These are phyloP conservation scores for Anarsia innoxiella DNA, from an alignment of 2,888 invertebrate species.

Conservation along the genomic window DNA sequence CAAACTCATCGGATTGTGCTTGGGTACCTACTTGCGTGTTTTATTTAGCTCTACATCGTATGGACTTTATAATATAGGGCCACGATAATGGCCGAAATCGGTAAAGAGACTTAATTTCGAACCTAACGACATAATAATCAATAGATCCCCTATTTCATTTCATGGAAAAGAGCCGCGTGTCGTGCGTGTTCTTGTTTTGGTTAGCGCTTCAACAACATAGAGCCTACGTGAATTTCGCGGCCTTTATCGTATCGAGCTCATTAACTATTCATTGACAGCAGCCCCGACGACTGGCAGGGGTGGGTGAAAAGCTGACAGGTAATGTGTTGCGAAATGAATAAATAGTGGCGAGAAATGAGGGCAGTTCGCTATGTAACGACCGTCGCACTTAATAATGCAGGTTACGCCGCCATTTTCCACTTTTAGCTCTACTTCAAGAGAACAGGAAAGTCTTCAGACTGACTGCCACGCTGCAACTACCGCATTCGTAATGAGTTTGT, in stretches of 20 bases:
- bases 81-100: no score
- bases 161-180: no score
- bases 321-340: conserved; percentile 74
- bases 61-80: no score
- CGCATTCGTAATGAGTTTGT: conserved; percentile 51
- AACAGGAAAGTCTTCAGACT: conserved; percentile 27
- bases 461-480: conserved; percentile 54
- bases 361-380: conserved; percentile 65
- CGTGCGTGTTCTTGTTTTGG: conserved; percentile 57
- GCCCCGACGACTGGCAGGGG: conserved; percentile 51
- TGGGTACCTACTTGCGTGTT: no score
- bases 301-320: conserved; percentile 64
- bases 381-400: conserved; percentile 61
- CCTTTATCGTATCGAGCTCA: conserved; percentile 63
- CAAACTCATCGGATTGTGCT: no score
- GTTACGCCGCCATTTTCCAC: conserved; percentile 26
- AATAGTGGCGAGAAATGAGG: conserved; percentile 71
- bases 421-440: conserved; percentile 21
- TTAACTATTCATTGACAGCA: conserved; percentile 64
- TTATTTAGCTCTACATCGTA: no score
- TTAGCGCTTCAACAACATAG: conserved; percentile 50
- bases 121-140: no score
- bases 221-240: conserved; percentile 59
- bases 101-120: no score
- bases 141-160: no score